Base-by-base conservation (phyloP, 2,797 vertebrate species). In the Octomys mimax region DNA sequence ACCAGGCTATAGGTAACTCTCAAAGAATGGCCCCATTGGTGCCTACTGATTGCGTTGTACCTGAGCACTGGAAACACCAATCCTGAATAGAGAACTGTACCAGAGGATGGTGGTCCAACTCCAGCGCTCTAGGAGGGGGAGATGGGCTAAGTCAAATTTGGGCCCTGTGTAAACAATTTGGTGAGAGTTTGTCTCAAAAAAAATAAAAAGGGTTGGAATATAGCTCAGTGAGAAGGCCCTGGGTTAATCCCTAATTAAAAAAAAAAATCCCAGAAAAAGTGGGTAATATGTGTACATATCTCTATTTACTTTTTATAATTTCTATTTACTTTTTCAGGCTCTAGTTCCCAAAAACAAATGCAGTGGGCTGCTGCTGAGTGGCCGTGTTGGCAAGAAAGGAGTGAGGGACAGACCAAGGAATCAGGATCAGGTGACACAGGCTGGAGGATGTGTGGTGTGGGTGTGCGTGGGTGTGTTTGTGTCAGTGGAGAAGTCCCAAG, bases 401-500 rank as follows among this genome's bases (percentile, higher is more conserved):
- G 26, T 39, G 2, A n/a, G 57, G 39, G 39, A 0, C 22, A 39
- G 31, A 42, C 14, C 0, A 3, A 77, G 24, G n/a, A 11, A 28
- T 64, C 54, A 39, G 31, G 57, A 24, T 64, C 54, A 49, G 31
- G 57, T 70, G 14, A 83, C 19, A 54, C 31, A 92, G n/a, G 52
- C 18, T 31, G 6, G 5, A 11, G 39, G 33, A 31, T 83, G 42
- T 54, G 62, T 62, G 62, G 3, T 84, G 59, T 54, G 28, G 22
- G 31, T 13, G 1, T 88, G 61, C 54, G 49, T 19, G 71, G 49
- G 36, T 42, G 26, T 31, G 9, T n/a, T 70, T 62, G 54, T 66
- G 64, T 52, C 31, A 52, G 6, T 95, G 83, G 54, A 87, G 96
- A 93, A 97, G 57, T n/a, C 66, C 91, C 24, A 16, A 89, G 26